phyloP scores from a whole-genome alignment of 2,113 vertebrate species.

The Dermatemys mawii region DNA sequence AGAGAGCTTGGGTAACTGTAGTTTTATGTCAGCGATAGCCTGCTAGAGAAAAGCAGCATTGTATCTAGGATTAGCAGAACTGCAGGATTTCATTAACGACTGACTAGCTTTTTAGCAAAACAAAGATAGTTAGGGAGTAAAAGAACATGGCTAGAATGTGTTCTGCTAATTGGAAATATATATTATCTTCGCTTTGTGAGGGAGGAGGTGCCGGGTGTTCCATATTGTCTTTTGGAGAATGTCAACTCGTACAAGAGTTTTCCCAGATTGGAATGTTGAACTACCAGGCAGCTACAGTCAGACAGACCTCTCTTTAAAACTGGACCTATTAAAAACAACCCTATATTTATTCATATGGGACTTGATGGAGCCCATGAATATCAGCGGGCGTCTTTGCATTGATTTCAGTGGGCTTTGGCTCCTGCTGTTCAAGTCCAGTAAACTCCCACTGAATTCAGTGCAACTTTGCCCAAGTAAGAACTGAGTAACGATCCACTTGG shows the following conservation, averaged over 20 bases:
- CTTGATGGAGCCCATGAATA: neutral
- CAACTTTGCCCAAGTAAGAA: neutral
- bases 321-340: neutral
- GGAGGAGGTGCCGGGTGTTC: constrained; percentile 27
- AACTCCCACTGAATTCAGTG: neutral
- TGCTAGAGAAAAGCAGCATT: constrained; percentile 81
- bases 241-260: neutral
- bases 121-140: constrained; percentile 83
- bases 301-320: neutral
- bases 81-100: constrained; percentile 84
- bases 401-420: neutral
- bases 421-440: neutral
- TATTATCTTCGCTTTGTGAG: constrained; percentile 76
- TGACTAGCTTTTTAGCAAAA: constrained; percentile 79
- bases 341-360: neutral
- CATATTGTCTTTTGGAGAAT: constrained; percentile 48
- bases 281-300: constrained; percentile 9
- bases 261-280: constrained; percentile 32
- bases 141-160: constrained; percentile 83
- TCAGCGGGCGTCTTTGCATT: constrained; percentile 25
- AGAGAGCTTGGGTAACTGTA: constrained; percentile 78
- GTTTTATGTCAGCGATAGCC: constrained; percentile 76
- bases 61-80: constrained; percentile 82
- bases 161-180: constrained; percentile 83
- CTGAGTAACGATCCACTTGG: neutral